These are phyloP conservation scores for Cloeon dipterum DNA, from an alignment of 2,888 invertebrate species.

Conservation along the genomic window DNA sequence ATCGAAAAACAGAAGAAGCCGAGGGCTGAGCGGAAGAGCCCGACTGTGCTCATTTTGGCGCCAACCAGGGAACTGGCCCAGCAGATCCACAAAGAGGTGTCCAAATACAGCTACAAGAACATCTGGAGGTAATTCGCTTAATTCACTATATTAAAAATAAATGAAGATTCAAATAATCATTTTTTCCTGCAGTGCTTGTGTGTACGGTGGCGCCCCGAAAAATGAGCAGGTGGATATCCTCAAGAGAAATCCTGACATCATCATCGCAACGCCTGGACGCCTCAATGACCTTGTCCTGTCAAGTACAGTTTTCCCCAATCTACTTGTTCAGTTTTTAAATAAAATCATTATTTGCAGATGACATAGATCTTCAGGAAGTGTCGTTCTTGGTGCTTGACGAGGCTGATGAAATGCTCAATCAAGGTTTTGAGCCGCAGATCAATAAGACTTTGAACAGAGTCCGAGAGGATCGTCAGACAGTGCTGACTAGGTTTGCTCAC, in stretches of 20 bases:
- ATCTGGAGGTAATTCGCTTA: constrained; percentile 40
- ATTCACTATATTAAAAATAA: no score
- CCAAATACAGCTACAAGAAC: constrained; percentile 68
- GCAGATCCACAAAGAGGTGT: constrained; percentile 79
- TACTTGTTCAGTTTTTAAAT: no score
- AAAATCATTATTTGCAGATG: background rate
- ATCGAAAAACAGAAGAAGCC: constrained; percentile 68
- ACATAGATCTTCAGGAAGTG: constrained; percentile 1
- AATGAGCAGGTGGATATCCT: constrained; percentile 53
- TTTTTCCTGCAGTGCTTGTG: constrained; percentile 40
- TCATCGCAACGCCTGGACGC: constrained; percentile 87
- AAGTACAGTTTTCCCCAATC: background rate
- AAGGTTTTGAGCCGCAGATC: constrained; percentile 1
- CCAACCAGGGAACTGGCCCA: constrained; percentile 83
- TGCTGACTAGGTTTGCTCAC: constrained; percentile 1
- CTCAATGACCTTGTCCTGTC: constrained; percentile 62
- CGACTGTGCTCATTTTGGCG: constrained; percentile 70
- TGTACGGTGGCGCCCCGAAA: constrained; percentile 79
- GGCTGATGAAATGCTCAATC: constrained; percentile 1
- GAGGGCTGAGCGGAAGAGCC: constrained; percentile 46
- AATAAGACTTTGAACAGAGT: background rate
- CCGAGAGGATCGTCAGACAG: background rate
- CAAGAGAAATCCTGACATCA: constrained; percentile 67
- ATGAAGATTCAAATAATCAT: constrained; percentile 4
- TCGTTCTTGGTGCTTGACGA: background rate